Percentiles rank a stretch among this genome's conserved stretches.
These are phyloP conservation scores for Nemotelus nigrinus DNA, from an alignment of 2,888 invertebrate species.

Conservation along the genomic window DNA sequence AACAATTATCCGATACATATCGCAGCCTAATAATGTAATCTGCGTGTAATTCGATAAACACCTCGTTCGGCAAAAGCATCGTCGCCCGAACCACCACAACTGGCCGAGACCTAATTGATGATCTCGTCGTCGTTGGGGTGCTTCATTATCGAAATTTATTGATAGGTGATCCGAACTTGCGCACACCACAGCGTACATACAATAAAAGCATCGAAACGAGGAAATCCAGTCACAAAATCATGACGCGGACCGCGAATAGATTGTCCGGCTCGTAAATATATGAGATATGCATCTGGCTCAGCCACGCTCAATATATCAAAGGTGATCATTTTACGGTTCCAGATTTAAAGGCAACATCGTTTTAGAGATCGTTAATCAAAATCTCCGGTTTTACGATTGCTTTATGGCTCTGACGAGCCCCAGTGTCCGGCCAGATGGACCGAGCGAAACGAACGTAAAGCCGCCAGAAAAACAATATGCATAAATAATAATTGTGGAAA, in stretches of 20 bases:
- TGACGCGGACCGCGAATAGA: no score
- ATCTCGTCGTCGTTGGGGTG: constrained; percentile 15
- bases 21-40: constrained; percentile 21
- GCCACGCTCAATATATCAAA: constrained; percentile 10
- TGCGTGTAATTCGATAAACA: constrained; percentile 32
- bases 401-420: neutral
- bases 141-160: constrained; percentile 33
- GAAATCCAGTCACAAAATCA: no score
- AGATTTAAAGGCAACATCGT: constrained; percentile 26
- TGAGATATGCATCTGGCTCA: no score
- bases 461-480: neutral
- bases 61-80: constrained; percentile 14
- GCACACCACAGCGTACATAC: neutral
- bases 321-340: constrained; percentile 18
- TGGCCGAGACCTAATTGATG: constrained; percentile 17
- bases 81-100: constrained; percentile 4
- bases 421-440: neutral
- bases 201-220: constrained; percentile 5
- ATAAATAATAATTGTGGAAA: neutral
- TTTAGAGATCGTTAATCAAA: constrained; percentile 30
- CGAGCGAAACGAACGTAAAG: neutral
- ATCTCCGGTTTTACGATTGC: neutral
- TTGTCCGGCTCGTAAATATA: no score
- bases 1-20: constrained; percentile 16
- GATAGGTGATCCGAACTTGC: constrained; percentile 18